These are phyloP conservation scores for Zootoca vivipara DNA, from an alignment of 2,113 vertebrate species.

Conservation along the genomic window DNA sequence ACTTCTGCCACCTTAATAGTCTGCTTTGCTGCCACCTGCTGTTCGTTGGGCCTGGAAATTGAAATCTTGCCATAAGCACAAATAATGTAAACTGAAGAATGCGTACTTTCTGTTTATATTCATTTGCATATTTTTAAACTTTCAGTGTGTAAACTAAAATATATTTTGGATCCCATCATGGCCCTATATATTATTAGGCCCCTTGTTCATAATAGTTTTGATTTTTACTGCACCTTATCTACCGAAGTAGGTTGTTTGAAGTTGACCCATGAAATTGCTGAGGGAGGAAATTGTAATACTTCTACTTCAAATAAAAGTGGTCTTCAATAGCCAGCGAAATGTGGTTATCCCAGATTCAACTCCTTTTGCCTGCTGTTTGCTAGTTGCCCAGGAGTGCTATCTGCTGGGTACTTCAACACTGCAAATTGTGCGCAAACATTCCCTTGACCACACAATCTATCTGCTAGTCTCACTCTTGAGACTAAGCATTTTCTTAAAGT, in stretches of 20 bases:
- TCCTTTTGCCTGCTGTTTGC: neutral
- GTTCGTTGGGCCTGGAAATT: neutral
- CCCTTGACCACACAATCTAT: neutral
- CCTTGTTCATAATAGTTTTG: neutral
- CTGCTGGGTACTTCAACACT: neutral
- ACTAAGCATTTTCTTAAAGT: neutral
- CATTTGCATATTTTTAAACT: neutral
- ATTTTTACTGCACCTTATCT: neutral
- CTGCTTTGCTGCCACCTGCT: neutral
- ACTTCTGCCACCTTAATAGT: neutral
- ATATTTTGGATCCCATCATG: neutral
- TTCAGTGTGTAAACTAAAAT: neutral
- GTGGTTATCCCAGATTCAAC: neutral
- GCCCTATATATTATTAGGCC: neutral
- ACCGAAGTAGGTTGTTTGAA: neutral
- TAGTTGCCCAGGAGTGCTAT: neutral
- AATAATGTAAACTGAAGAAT: neutral
- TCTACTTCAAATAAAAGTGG: neutral
- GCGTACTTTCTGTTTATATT: neutral
- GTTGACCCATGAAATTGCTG: neutral
- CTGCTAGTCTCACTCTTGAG: neutral
- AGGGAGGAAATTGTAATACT: neutral
- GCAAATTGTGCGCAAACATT: neutral
- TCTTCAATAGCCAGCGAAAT: neutral
- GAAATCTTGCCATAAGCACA: neutral